Base-by-base conservation (phyloP, 2,113 vertebrate genomes). In the Carettochelys insculpta region DNA sequence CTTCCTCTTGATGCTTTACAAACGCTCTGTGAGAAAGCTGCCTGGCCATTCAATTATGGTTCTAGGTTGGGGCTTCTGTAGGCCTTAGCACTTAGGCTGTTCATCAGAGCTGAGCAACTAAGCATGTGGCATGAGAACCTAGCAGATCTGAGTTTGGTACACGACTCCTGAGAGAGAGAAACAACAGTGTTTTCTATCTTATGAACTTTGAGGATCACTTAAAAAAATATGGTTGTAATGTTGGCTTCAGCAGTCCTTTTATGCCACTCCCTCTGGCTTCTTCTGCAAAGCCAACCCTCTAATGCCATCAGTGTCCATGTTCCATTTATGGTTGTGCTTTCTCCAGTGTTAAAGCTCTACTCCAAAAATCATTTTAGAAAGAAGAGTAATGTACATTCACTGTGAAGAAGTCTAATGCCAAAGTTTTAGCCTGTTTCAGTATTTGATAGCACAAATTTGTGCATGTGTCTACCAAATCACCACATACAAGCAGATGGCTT, bases 261-360 rank as follows among this genome's bases (percentile, higher is more conserved):
- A 14, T 58, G 20, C 19, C 1, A 47, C 43, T 75, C 20, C 11
- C 3, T 20, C 43, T 85, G 24, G 48, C 51, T 86, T 93, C 43
- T 86, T 92, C 47, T 78, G 31, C 38, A 90, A 91, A 92, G 82
- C 61, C 8, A 68, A 38, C 19, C 20, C 82, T 92, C 54, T 88
- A 10, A 90, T 88, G 13, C 29, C 0, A 1, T 80, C 92, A 75
- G 5, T 61, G 50, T 68, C 43, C 5, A 48, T 85, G 86, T 20
- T 80, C 84, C 48, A 51, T 27, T 5, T 47, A 68, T n/a, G 9
- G 41, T 5, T 38, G 78, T 88, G 45, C 29, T 41, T 76, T 88
- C 86, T 88, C 61, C 16, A 45, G 24, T 25, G 41, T 43, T 75
- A 12, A 45, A 75, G 12, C 0, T 68, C 61, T 90, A 84, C 20